Evolutionary conservation across 1,140 invertebrate genomes (phyloP), one percentile per base, ranked within the genome.

Genomic region (Trachymyrmex septentrionalis): DNA sequence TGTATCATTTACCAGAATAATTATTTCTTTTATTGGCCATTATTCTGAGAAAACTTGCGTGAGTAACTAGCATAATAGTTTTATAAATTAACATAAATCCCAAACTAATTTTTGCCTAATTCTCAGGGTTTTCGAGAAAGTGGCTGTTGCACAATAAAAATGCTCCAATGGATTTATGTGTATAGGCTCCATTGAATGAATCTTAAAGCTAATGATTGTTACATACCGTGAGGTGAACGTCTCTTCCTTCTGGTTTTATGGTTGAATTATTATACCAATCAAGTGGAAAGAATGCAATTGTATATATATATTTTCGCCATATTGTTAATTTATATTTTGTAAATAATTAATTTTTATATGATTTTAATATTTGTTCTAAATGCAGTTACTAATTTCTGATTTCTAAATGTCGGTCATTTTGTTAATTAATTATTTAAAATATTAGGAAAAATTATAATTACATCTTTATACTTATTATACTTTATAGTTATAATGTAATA

Each of bases 31-130:
- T 57, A 66, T n/a, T 71, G 27, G 21, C 55, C 50, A 5, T 34
- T 67, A 50, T 84, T 76, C 66, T n/a, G n/a, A 38, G 73, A 81
- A 86, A 87, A 89, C 66, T 73, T 73, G 48, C 44, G 16, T 64
- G 12, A 63, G 30, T 48, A 57, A 77, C 67, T 16, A 59, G 21
- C 53, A 16, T 53, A 38, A 67, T 73, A 24, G 34, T 55, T 72
- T 57, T 19, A 48, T 38, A 38, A 85, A 57, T 80, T 55, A 59
- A 38, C 30, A 30, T 9, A 44, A 38, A 14, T 50, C 53, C 50
- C 66, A 89, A 89, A 76, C 44, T 50, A 87, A 78, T 90, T 87
- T 86, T 57, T 63, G 34, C 61, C 59, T 57, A 87, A 80, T 90
- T 61, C 9, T 34, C 44, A 24, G 6, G 14, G 21, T 75, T 63